Percentiles rank a stretch among this genome's conserved stretches.
Evolutionary conservation across 2,113 vertebrate genomes (phyloP).

Genomic region (Cyprinus carpio): DNA sequence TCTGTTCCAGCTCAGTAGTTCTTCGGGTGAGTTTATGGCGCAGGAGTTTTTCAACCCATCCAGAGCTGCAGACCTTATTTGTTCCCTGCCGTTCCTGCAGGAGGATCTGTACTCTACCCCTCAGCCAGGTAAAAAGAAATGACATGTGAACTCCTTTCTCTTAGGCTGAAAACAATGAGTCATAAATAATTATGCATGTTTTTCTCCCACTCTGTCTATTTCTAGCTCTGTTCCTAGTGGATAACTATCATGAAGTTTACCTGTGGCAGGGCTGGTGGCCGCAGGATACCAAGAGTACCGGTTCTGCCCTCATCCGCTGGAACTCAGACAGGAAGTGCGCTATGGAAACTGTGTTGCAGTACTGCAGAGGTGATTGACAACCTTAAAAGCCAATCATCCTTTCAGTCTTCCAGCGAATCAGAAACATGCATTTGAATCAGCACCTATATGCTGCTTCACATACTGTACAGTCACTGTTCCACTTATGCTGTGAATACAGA

Average conservation of each 20-base stretch:
- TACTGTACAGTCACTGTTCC: no score
- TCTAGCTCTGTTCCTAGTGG: constrained; percentile 91
- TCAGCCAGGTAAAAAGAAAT: constrained; percentile 83
- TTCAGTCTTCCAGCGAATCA: no score
- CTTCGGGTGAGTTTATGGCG: constrained; percentile 84
- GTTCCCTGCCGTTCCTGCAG: constrained; percentile 88
- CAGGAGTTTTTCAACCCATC: constrained; percentile 86
- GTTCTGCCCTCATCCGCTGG: constrained; percentile 93
- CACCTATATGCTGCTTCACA: no score
- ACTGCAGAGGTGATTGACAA: constrained; percentile 86
- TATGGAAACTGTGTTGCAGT: constrained; percentile 93
- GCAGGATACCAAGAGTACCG: constrained; percentile 87
- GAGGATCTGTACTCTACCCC: constrained; percentile 91
- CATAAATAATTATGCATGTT: neutral
- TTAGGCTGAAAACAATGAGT: neutral
- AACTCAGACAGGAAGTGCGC: constrained; percentile 88
- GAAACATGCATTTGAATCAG: no score
- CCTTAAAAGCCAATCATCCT: neutral
- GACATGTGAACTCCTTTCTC: neutral
- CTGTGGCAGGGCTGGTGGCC: constrained; percentile 99
- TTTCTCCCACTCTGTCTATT: neutral
- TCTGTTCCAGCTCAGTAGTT: constrained; percentile 94
- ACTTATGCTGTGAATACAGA: no score
- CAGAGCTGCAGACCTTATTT: constrained; percentile 27
- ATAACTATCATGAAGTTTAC: constrained; percentile 98